Evolutionary conservation across 1,140 invertebrate genomes (phyloP).

Genomic region (Cotesia typhae): DNA sequence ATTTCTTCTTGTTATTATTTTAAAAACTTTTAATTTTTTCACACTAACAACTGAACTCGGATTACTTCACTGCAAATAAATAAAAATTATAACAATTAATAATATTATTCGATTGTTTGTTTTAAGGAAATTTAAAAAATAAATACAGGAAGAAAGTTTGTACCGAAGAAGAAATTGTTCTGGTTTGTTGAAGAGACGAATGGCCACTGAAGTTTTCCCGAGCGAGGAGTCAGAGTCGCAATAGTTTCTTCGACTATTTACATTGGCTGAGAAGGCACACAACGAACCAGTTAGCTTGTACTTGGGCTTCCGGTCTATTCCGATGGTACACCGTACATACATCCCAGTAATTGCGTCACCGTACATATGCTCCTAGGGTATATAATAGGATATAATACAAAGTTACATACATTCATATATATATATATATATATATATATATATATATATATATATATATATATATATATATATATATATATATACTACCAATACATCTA

Average conservation of each 20-base stretch:
- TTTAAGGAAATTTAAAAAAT: neutral
- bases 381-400: neutral
- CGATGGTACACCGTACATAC: slow-evolving; percentile 19
- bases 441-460: too few species aligned
- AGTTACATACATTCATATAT: too few species aligned
- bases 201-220: slow-evolving; percentile 32
- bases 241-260: slow-evolving; percentile 33
- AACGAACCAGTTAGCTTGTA: slow-evolving; percentile 30
- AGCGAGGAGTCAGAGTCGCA: slow-evolving; percentile 26
- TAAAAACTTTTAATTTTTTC: neutral
- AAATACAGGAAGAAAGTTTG: too few species aligned
- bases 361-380: neutral
- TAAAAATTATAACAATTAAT: too few species aligned
- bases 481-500: too few species aligned
- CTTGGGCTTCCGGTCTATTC: slow-evolving; percentile 28
- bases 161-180: neutral
- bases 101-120: neutral
- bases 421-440: too few species aligned
- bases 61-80: too few species aligned
- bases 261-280: slow-evolving; percentile 25
- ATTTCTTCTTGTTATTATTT: too few species aligned
- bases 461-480: too few species aligned
- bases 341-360: slow-evolving; percentile 21
- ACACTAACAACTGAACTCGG: neutral
- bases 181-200: slow-evolving; percentile 24